These are phyloP conservation scores for Melanocharis versteri DNA, from an alignment of 2,113 vertebrate genomes.

Conservation along the genomic window DNA sequence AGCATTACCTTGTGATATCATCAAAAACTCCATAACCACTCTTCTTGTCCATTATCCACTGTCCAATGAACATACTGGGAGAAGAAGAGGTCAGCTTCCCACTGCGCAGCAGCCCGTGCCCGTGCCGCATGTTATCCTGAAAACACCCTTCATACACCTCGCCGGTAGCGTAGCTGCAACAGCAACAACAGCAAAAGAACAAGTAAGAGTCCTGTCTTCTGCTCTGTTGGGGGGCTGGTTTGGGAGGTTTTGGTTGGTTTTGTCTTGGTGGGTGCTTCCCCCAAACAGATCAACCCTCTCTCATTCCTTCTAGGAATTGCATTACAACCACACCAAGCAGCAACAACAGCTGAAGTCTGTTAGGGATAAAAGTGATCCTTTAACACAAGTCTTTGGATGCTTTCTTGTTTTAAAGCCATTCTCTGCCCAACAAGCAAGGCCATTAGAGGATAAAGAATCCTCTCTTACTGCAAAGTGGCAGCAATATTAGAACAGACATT, in stretches of 20 bases:
- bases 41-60: constrained; percentile 94
- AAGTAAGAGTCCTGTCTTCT: background rate
- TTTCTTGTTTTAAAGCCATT: background rate
- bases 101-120: constrained; percentile 92
- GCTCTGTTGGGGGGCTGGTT: background rate
- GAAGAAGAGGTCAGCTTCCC: constrained; percentile 92
- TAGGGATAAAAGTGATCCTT: background rate
- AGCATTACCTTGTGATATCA: constrained; percentile 90
- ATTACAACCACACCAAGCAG: background rate
- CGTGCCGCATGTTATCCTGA: constrained; percentile 91
- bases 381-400: background rate
- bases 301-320: background rate
- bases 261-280: background rate
- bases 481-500: background rate
- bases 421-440: background rate
- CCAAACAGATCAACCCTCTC: background rate
- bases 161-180: constrained; percentile 84
- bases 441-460: background rate
- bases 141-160: constrained; percentile 96
- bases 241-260: background rate
- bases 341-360: background rate
- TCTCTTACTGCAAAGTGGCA: background rate
- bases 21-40: constrained; percentile 95
- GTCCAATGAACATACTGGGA: constrained; percentile 96
- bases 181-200: background rate